These are phyloP conservation scores for Drosophila bunnanda DNA, from an alignment of 2,888 invertebrate genomes.

Conservation along the genomic window DNA sequence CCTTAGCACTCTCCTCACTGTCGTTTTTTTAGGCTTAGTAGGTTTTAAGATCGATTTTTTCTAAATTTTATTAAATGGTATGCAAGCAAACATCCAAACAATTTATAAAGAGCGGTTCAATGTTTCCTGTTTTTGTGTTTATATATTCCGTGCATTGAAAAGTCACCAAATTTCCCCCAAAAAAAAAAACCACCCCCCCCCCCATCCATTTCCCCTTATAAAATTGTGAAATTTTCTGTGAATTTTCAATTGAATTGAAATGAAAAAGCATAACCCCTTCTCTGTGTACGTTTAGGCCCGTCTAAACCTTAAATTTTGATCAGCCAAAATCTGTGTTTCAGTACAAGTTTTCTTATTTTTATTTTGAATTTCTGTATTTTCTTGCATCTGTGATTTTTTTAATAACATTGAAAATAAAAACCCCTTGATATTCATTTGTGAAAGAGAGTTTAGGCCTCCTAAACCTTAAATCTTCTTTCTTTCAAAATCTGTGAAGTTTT, in stretches of 20 bases:
- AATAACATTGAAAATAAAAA: slow-evolving; percentile 19
- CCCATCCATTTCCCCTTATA: slow-evolving; percentile 3
- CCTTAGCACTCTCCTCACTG: slow-evolving; percentile 38
- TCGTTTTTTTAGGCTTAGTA: slow-evolving; percentile 48
- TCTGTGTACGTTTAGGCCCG: slow-evolving; percentile 3
- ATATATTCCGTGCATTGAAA: slow-evolving; percentile 60
- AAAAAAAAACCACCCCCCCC: background rate
- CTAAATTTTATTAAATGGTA: slow-evolving; percentile 63
- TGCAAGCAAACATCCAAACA: slow-evolving; percentile 69
- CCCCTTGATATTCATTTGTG: slow-evolving; percentile 22
- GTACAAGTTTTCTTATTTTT: slow-evolving; percentile 16
- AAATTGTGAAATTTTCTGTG: slow-evolving; percentile 48
- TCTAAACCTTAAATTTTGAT: slow-evolving; percentile 1
- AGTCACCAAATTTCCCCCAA: slow-evolving; percentile 57
- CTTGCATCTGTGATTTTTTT: slow-evolving; percentile 10
- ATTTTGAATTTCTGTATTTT: background rate
- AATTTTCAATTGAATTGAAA: slow-evolving; percentile 67
- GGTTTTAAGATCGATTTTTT: slow-evolving; percentile 58
- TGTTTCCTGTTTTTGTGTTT: slow-evolving; percentile 75
- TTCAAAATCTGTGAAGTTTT: slow-evolving; percentile 12
- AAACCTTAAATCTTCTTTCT: slow-evolving; percentile 20
- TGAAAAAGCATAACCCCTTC: slow-evolving; percentile 24
- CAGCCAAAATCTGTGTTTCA: background rate
- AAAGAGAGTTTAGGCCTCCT: slow-evolving; percentile 36
- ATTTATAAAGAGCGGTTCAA: slow-evolving; percentile 77